Evolutionary conservation across 1,140 invertebrate species (phyloP).

Genomic region (Neocloeon triangulifer): DNA sequence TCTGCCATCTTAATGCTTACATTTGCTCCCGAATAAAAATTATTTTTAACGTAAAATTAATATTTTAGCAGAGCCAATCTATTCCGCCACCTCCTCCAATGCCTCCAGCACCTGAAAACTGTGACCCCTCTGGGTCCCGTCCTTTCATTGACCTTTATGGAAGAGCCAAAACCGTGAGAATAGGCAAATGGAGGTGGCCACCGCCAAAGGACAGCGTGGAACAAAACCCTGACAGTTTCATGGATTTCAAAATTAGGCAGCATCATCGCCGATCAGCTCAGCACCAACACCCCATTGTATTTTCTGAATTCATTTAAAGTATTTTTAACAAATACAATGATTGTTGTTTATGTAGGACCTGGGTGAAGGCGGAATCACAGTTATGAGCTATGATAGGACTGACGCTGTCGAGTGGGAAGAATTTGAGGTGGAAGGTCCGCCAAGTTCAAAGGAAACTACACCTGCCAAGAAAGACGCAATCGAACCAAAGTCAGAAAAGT

Average conservation of each 20-base stretch:
- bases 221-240: constrained; percentile 45
- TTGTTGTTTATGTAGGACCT: neutral
- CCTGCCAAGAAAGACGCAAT: no score
- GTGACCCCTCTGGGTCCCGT: constrained; percentile 45
- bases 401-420: constrained; percentile 55
- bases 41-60: no score
- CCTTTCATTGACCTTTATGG: constrained; percentile 80
- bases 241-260: constrained; percentile 72
- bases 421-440: constrained; percentile 35
- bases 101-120: constrained; percentile 30
- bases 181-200: constrained; percentile 93
- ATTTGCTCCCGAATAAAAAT: no score
- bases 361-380: neutral
- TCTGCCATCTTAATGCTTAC: no score
- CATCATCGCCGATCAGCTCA: constrained; percentile 53
- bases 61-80: no score
- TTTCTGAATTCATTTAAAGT: neutral
- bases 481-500: no score
- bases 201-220: constrained; percentile 56
- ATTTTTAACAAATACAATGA: neutral
- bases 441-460: no score
- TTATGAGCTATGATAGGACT: constrained; percentile 12
- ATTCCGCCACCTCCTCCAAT: constrained; percentile 70
- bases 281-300: constrained; percentile 16
- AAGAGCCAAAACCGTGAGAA: constrained; percentile 79